Evolutionary conservation across 2,888 invertebrate species (phyloP), one percentile per base, ranked within the genome.

Genomic region (Eretmocerus hayati): DNA sequence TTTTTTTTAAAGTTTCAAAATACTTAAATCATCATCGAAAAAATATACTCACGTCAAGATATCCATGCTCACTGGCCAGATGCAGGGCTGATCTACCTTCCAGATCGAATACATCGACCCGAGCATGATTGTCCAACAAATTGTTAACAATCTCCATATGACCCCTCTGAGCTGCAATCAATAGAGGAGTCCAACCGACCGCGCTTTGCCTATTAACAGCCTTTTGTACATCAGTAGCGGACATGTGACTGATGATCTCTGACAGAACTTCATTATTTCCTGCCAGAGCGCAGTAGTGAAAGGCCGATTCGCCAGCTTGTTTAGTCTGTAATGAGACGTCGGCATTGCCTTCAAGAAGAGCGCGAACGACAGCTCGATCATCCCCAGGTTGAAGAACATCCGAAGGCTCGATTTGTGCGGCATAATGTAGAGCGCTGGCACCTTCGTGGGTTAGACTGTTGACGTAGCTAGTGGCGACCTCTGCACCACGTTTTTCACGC

Each of bases 31-130:
- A n/a, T n/a, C n/a, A n/a, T n/a, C n/a, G n/a, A n/a, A n/a, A 9
- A 30, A 30, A 30, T 13, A 16, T n/a, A n/a, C 38, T 13, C 11
- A 54, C 52, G 58, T 74, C 71, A 59, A 94, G 77, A 67, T 85
- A 95, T 3, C 96, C 96, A 62, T 87, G 87, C 72, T 96, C 94
- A 1, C 95, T 93, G 13, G 95, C 94, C 60, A 96, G 75, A 72
- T 97, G 96, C 42, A 97, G 77, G 0, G 96, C 96, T 3, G 96
- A 96, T 62, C 96, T 77, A 26, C 91, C 91, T 73, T 97, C 96
- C 56, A 84, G 85, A 69, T 99, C 99, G 71, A 99, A 99, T 0
- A 99, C 97, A 70, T 99, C 99, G 16, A 99, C 97, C 66, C 99
- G 82, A 8, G 97, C 97, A 71, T 97, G 94, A 72, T 96, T 93